Evolutionary conservation across 2,797 vertebrate genomes (phyloP), one percentile per base, ranked within the genome.

Genomic region (Esox masquinongy): DNA sequence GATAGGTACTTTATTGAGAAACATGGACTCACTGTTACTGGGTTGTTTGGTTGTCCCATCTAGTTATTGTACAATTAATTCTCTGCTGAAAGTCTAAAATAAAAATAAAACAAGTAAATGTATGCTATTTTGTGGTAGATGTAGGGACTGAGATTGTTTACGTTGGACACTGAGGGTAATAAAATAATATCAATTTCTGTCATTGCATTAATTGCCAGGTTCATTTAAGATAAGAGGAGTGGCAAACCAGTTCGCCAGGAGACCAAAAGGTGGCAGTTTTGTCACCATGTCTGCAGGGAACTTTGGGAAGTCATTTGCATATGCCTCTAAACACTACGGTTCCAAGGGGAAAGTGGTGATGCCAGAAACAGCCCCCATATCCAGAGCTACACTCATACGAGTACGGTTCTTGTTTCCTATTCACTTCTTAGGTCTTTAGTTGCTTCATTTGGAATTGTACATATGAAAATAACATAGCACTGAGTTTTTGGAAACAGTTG

Each of bases 231-330:
- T 95, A 70, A 88, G 94, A 86, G 94, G 94, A 11, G 93, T 95
- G 61, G 92, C 94, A 73, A 93, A 93, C 89, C 94, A 95, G 86
- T 94, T 95, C 74, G 90, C 92, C 63, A 85, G 79, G 77, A 91
- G 85, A 72, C 79, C 80, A 0, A 76, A 71, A 4, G 91, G 80
- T 0, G 91, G 86, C 2, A 72, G 68, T 77, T 93, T 94, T 84
- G 93, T 95, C 74, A 95, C 94, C 70, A 90, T 95, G 90, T 95
- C 94, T 63, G 92, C 94, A 4, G 94, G 94, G 77, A 95, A 95
- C 85, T 95, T 95, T 69, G 94, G 94, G 74, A 95, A 94, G 78
- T 86, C 94, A 12, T 95, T 95, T 87, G 93, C 93, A 0, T 94
- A 87, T 5, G 94, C 94, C 34, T 90, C 85, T 8, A 94, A 93